Base-by-base conservation (phyloP, 2,797 vertebrate species). In the Galagoides demidoff region DNA sequence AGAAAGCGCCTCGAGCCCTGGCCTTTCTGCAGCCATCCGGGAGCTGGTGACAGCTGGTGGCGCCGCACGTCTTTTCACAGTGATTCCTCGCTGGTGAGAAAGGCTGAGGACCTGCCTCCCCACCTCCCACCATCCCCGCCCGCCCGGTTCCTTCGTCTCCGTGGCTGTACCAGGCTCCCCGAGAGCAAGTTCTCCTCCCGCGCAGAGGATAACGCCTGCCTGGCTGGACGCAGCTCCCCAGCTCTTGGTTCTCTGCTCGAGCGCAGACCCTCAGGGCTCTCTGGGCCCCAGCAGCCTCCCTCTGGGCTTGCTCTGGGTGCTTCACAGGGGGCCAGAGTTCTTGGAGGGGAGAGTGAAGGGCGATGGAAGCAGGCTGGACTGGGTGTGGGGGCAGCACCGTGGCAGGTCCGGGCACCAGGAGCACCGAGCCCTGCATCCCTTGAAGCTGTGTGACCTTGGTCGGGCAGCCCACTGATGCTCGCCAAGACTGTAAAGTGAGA, bases 41-140 rank as follows among this genome's bases (percentile, higher is more conserved):
- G 14, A 37, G 29, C 0, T 2, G 19, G 14, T 4, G 52, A 12
- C 25, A 3, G 16, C 77, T n/a, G 52, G 39, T 9, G 37, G 59
- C 11, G 3, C 29, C 0, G 9, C 23, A 3, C 1, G 43, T 31
- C 20, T 29, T 20, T 5, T 23, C 70, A 1, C 20, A 5, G 7
- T 23, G 6, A 27, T 71, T 71, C 31, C 23, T 39, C 3, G 0
- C 31, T 11, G 25, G 9, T 22, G 20, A 66, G 64, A 49, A 29
- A 66, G 45, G 31, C 64, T 85, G 25, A 37, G 14, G 31, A 29
- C 64, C 2, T 39, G 39, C 39, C 39, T 39, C 39, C 39, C 39
- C 39, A 39, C 39, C 39, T 39, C 39, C 39, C 39, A 39, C 39
- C 39, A 39, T 39, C 5, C 39, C 39, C 39, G 39, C 27, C 64